Conservation (phyloP, 2,888 invertebrate genomes). For the Pristionchus maxplancki region DNA sequence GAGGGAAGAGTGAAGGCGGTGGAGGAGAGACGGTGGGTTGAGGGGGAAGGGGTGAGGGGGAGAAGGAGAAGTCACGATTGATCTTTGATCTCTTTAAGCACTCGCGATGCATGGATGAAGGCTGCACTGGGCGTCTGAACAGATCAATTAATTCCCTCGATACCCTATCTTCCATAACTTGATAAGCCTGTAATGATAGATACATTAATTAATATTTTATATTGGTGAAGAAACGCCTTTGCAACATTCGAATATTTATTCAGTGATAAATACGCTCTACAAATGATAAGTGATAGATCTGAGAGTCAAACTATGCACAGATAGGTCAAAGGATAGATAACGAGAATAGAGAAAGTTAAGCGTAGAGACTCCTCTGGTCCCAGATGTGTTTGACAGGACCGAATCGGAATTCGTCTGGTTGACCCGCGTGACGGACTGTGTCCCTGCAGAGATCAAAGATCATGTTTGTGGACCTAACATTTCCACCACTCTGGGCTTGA, state of each 20-base stretch:
- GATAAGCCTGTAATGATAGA: not conserved
- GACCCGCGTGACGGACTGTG: slow-evolving; percentile 82
- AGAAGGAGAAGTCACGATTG: too few relatives aligned
- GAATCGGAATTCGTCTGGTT: slow-evolving; percentile 87
- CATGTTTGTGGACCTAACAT: not conserved
- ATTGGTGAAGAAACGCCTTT: not conserved
- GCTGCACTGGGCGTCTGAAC: not conserved
- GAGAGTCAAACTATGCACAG: slow-evolving; percentile 19
- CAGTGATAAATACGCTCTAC: not conserved
- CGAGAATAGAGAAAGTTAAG: not conserved
- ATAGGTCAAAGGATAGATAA: not conserved
- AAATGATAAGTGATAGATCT: not conserved
- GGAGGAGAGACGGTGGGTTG: not conserved
- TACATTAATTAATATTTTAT: not conserved
- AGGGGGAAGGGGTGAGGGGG: not conserved
- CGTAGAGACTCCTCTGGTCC: slow-evolving; percentile 55
- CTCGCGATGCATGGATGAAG: slow-evolving; percentile 27
- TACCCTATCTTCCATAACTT: not conserved
- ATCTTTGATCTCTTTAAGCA: not conserved
- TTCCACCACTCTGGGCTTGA: not conserved
- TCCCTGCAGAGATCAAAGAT: slow-evolving; percentile 46
- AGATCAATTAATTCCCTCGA: too few relatives aligned
- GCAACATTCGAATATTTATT: not conserved
- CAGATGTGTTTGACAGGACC: slow-evolving; percentile 79
- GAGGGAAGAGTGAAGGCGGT: not conserved